Evolutionary conservation across 2,797 vertebrate species (phyloP).

Genomic region (Sebastes trivittatus): DNA sequence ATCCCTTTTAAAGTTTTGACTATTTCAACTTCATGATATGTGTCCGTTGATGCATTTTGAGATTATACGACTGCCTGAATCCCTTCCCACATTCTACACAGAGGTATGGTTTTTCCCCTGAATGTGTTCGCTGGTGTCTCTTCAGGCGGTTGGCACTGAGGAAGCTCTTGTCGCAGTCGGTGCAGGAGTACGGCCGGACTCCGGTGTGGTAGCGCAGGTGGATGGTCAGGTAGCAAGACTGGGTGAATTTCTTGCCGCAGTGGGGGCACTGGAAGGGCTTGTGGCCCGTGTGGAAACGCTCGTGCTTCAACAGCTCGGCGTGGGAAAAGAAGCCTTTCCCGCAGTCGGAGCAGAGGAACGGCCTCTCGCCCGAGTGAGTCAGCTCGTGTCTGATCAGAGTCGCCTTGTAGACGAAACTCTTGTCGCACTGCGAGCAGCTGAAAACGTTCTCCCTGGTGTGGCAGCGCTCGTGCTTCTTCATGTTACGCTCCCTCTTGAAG

Average conservation of each 20-base stretch:
- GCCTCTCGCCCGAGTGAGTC: slow-evolving; percentile 80
- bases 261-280: slow-evolving; percentile 80
- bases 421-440: slow-evolving; percentile 78
- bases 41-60: slow-evolving; percentile 79
- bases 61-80: slow-evolving; percentile 78
- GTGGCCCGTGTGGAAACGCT: slow-evolving; percentile 82
- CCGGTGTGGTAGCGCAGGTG: slow-evolving; percentile 82
- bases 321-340: slow-evolving; percentile 82
- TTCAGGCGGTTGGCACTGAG: slow-evolving; percentile 81
- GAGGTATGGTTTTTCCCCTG: slow-evolving; percentile 73
- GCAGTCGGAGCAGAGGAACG: slow-evolving; percentile 81
- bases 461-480: slow-evolving; percentile 77
- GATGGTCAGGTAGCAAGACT: slow-evolving; percentile 82
- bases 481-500: slow-evolving; percentile 79
- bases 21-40: slow-evolving; percentile 56
- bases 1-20: not conserved
- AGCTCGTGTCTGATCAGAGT: slow-evolving; percentile 77
- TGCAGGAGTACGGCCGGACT: slow-evolving; percentile 75
- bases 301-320: slow-evolving; percentile 79
- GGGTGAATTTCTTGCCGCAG: slow-evolving; percentile 80
- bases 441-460: slow-evolving; percentile 78
- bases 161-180: slow-evolving; percentile 80
- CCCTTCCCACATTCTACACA: slow-evolving; percentile 75
- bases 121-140: slow-evolving; percentile 78
- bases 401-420: slow-evolving; percentile 80